Conservation (phyloP, 2,113 vertebrate genomes). For the Carassius carassius region DNA sequence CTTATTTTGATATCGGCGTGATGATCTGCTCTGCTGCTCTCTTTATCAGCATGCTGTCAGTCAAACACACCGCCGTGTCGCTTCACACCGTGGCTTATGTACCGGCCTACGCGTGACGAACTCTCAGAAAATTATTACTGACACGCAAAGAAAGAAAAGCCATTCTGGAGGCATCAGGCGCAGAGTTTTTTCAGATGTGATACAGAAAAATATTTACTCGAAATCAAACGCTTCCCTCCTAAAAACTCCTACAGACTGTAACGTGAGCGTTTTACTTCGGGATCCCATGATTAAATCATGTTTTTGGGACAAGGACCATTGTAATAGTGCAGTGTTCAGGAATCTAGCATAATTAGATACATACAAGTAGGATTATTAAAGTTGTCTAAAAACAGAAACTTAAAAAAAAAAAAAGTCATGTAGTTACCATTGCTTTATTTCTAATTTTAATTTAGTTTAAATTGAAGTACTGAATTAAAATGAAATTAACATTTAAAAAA, state of each 20-base stretch:
- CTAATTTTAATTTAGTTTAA: too few relatives aligned
- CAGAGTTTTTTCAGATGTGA: slow-evolving; percentile 10
- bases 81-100: slow-evolving; percentile 35
- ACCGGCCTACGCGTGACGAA: slow-evolving; percentile 23
- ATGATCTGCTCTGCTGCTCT: slow-evolving; percentile 41
- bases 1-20: slow-evolving; percentile 69
- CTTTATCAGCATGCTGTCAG: slow-evolving; percentile 45
- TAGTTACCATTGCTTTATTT: too few relatives aligned
- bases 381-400: not conserved
- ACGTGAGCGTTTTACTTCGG: not conserved
- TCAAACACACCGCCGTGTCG: slow-evolving; percentile 36
- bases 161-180: not conserved
- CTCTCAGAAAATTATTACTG: slow-evolving; percentile 30
- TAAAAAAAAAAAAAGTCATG: not conserved
- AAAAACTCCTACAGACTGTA: slow-evolving; percentile 9
- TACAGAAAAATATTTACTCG: not conserved
- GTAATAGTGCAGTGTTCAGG: not conserved
- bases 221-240: not conserved
- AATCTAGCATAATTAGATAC: not conserved
- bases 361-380: not conserved
- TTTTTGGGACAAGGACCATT: too few relatives aligned
- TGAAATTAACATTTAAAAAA: too few relatives aligned
- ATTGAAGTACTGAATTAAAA: too few relatives aligned
- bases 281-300: not conserved
- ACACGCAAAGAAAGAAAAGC: slow-evolving; percentile 26